Percentiles rank a stretch among this genome's conserved stretches.
These are phyloP conservation scores for Diacarnus erythraeanus DNA, from an alignment of 37 sponge, comb jelly and placozoan species.

Conservation along the genomic window DNA sequence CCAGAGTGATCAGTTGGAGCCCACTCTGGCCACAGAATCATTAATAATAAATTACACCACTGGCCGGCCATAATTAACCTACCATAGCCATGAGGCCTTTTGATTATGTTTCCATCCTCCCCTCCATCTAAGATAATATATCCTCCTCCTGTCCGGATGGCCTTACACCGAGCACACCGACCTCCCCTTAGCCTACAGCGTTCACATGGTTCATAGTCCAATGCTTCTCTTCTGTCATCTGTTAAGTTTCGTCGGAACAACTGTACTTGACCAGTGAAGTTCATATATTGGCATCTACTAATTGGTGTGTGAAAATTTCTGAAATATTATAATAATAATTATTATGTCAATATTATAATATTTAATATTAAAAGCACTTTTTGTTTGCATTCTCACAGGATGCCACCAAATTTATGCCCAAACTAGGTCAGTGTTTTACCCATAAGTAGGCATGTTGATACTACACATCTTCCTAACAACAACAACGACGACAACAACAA, in stretches of 20 bases:
- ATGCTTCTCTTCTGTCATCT: slow-evolving; percentile 33
- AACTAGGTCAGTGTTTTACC: too few species aligned
- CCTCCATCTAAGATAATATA: slow-evolving; percentile 78
- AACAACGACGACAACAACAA: too few species aligned
- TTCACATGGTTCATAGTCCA: slow-evolving; percentile 52
- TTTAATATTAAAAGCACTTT: too few species aligned
- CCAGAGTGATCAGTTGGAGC: background rate
- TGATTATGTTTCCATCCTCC: background rate
- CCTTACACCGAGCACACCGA: slow-evolving; percentile 61
- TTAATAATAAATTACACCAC: background rate
- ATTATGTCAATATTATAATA: too few species aligned
- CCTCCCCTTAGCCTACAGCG: slow-evolving; percentile 60
- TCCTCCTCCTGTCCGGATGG: slow-evolving; percentile 79
- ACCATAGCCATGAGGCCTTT: slow-evolving; percentile 6
- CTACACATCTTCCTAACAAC: too few species aligned
- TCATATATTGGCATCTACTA: slow-evolving; percentile 31
- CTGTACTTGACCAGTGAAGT: slow-evolving; percentile 49
- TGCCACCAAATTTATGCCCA: too few species aligned
- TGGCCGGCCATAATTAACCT: background rate
- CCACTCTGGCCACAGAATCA: background rate
- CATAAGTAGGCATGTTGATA: too few species aligned
- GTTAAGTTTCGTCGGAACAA: background rate
- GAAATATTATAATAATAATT: too few species aligned
- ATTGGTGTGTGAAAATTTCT: background rate
- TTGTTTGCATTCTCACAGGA: too few species aligned